phyloP scores from a whole-genome alignment of 2,797 vertebrate genomes.

The Pseudopleuronectes americanus region DNA sequence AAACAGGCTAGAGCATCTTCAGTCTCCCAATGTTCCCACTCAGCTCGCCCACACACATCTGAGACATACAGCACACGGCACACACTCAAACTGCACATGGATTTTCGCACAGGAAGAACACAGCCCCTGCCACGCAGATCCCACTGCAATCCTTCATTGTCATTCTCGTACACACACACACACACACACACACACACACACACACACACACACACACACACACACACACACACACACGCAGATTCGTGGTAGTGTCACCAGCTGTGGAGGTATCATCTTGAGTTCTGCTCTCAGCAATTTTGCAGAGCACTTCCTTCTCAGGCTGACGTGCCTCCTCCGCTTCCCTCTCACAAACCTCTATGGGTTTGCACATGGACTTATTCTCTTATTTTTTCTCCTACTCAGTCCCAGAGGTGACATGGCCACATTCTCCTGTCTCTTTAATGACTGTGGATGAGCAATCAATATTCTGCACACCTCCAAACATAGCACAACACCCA shows the following conservation, averaged over 20 bases:
- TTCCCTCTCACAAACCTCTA: conserved; percentile 61
- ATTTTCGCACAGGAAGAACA: conserved; percentile 68
- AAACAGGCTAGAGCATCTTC: conserved; percentile 72
- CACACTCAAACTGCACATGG: conserved; percentile 68
- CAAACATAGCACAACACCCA: conserved; percentile 76
- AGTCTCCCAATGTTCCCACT: conserved; percentile 78
- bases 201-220: conserved; percentile 16
- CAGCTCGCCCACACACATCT: conserved; percentile 81
- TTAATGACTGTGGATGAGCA: conserved; percentile 78
- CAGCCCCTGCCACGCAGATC: conserved; percentile 46
- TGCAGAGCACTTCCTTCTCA: conserved; percentile 64
- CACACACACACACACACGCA: conserved; percentile 14
- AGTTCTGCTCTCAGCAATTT: conserved; percentile 73
- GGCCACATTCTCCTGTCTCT: conserved; percentile 71
- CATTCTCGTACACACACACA: conserved; percentile 8
- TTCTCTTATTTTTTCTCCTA: conserved; percentile 72
- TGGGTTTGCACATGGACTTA: conserved; percentile 61
- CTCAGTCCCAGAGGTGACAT: conserved; percentile 69
- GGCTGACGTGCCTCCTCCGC: conserved; percentile 62
- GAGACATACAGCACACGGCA: conserved; percentile 70
- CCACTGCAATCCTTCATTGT: conserved; percentile 57
- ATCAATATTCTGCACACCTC: conserved; percentile 78
- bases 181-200: conserved; percentile 6
- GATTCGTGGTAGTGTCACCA: conserved; percentile 66
- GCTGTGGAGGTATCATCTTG: conserved; percentile 65